Conservation (phyloP, 1,140 invertebrate genomes). For the Drosophila parabipectinata region DNA sequence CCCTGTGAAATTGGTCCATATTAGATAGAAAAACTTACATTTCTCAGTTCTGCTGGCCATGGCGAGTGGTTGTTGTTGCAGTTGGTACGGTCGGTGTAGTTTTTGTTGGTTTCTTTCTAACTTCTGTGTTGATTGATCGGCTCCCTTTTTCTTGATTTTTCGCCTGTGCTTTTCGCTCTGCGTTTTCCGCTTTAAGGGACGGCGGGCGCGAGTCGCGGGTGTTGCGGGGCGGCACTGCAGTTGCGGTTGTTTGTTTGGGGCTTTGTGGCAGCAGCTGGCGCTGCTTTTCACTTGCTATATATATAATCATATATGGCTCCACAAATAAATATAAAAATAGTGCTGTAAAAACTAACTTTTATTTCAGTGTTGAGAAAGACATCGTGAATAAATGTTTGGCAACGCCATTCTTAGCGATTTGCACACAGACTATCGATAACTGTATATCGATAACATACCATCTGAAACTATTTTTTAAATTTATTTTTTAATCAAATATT, state of each 20-base stretch:
- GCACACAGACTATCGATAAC: too few relatives aligned
- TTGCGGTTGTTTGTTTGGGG: conserved; percentile 44
- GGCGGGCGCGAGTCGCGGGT: background rate
- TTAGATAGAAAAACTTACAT: conserved; percentile 50
- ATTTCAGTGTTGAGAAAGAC: too few relatives aligned
- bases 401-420: background rate
- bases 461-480: too few relatives aligned
- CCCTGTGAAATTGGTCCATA: background rate
- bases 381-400: too few relatives aligned
- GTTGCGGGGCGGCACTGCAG: conserved; percentile 13
- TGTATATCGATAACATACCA: too few relatives aligned
- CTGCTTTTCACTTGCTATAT: conserved; percentile 51
- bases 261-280: conserved; percentile 42
- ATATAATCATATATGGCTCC: background rate
- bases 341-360: too few relatives aligned
- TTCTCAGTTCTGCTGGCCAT: conserved; percentile 76
- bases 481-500: too few relatives aligned
- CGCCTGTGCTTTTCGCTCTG: background rate
- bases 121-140: conserved; percentile 23
- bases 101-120: conserved; percentile 1
- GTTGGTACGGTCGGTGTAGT: background rate
- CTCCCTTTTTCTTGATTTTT: conserved; percentile 3
- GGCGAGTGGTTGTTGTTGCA: conserved; percentile 24
- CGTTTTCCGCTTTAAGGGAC: background rate
- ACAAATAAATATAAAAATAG: background rate